Percentiles rank a stretch among this genome's conserved stretches.
Evolutionary conservation across 2,888 invertebrate genomes (phyloP).

Genomic region (Oeneis ivallda): DNA sequence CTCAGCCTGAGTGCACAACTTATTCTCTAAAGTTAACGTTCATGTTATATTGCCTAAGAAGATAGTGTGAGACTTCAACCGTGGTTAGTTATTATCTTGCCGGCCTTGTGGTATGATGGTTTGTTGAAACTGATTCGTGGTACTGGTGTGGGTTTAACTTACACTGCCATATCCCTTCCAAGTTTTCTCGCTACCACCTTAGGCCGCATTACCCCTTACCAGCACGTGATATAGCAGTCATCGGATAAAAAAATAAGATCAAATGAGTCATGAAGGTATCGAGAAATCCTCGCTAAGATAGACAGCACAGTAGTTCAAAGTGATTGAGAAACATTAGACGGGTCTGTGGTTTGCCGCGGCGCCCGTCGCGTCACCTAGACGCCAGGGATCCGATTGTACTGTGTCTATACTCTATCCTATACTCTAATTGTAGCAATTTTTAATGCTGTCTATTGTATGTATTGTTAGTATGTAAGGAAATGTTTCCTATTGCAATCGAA

Average conservation of each 20-base stretch:
- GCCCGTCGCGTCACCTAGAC: conserved; percentile 57
- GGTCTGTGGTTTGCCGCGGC: conserved; percentile 53
- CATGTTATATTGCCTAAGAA: no score
- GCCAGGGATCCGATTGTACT: conserved; percentile 51
- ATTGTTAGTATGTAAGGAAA: background rate
- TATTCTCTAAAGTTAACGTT: no score
- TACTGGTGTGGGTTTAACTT: no score
- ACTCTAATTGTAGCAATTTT: conserved; percentile 32
- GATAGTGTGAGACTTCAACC: no score
- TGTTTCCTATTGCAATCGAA: background rate
- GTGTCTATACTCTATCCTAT: conserved; percentile 45
- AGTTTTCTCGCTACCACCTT: no score
- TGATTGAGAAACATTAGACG: conserved; percentile 62
- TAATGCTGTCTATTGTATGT: conserved; percentile 1
- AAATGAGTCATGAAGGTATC: conserved; percentile 8
- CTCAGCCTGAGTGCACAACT: no score
- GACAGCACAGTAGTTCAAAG: conserved; percentile 58
- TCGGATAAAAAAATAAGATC: background rate
- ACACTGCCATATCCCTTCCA: no score
- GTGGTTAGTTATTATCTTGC: no score
- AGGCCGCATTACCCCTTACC: no score
- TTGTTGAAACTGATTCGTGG: no score
- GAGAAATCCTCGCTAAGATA: conserved; percentile 24
- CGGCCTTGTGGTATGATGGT: no score
- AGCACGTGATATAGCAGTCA: no score